Conservation (phyloP, 1,140 invertebrate species). For the Sinonovacula constricta region DNA sequence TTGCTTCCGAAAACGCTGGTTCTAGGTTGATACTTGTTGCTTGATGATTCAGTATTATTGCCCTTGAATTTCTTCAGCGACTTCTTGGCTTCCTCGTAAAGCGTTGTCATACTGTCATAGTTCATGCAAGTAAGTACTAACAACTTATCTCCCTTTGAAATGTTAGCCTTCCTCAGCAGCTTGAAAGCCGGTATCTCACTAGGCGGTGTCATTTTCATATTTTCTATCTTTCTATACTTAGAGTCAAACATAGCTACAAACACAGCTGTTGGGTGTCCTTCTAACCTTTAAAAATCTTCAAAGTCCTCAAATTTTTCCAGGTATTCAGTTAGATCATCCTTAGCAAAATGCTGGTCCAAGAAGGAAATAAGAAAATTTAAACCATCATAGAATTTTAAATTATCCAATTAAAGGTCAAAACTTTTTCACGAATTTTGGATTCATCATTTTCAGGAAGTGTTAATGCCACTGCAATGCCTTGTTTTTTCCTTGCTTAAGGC, state of each 20-base stretch:
- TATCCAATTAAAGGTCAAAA: conserved; percentile 32
- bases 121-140: not conserved
- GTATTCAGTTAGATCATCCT: conserved; percentile 51
- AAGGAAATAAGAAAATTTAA: conserved; percentile 48
- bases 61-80: too few relatives aligned
- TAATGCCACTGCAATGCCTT: conserved; percentile 33
- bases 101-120: not conserved
- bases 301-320: conserved; percentile 56
- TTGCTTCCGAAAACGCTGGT: not conserved
- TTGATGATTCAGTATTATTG: not conserved
- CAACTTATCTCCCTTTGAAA: not conserved
- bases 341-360: conserved; percentile 54
- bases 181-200: not conserved
- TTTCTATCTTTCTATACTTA: conserved; percentile 56
- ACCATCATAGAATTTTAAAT: conserved; percentile 40
- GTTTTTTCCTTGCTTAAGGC: conserved; percentile 22
- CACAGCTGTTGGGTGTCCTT: conserved; percentile 14
- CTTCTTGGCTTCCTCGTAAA: not conserved
- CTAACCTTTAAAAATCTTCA: conserved; percentile 44
- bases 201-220: conserved; percentile 54
- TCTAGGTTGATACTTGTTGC: not conserved
- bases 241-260: conserved; percentile 40
- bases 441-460: conserved; percentile 34
- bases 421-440: conserved; percentile 36
- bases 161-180: not conserved